A percentile compares a stretch with the other conserved stretches of the same genome.
These are phyloP conservation scores for Phylloscopus trochilus DNA, from an alignment of 2,113 vertebrate species.

Conservation along the genomic window DNA sequence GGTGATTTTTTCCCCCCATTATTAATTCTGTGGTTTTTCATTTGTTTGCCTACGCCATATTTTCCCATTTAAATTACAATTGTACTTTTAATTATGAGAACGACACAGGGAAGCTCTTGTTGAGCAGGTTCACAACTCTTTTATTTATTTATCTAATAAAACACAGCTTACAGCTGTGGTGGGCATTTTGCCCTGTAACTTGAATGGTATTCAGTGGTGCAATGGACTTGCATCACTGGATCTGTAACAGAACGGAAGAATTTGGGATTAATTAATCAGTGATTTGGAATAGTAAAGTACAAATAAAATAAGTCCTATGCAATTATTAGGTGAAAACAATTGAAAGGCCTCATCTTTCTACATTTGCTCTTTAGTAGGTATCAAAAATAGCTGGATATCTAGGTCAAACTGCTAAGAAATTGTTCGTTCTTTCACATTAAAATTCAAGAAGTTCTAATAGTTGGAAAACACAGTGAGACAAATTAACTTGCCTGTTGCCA, in stretches of 20 bases:
- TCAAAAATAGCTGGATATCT: neutral
- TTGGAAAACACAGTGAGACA: neutral
- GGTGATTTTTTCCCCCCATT: fast-evolving
- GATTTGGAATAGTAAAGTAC: neutral
- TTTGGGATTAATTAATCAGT: neutral
- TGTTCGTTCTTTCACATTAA: neutral
- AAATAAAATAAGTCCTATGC: neutral
- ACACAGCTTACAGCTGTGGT: neutral
- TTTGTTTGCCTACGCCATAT: neutral
- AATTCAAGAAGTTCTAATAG: neutral
- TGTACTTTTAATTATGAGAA: neutral
- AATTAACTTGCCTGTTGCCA: neutral
- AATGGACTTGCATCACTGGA: neutral
- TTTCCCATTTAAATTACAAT: neutral
- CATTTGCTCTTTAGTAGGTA: neutral
- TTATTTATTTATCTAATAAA: neutral
- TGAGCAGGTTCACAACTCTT: neutral
- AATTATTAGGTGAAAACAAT: neutral
- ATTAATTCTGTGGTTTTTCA: neutral
- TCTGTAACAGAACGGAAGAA: neutral
- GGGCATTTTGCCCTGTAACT: neutral
- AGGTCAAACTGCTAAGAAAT: neutral
- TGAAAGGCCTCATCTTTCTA: neutral
- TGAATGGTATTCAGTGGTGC: fast-evolving
- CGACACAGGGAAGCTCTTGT: neutral